Base-by-base conservation (phyloP, 2,888 invertebrate species). In the Dryobota labecula region DNA sequence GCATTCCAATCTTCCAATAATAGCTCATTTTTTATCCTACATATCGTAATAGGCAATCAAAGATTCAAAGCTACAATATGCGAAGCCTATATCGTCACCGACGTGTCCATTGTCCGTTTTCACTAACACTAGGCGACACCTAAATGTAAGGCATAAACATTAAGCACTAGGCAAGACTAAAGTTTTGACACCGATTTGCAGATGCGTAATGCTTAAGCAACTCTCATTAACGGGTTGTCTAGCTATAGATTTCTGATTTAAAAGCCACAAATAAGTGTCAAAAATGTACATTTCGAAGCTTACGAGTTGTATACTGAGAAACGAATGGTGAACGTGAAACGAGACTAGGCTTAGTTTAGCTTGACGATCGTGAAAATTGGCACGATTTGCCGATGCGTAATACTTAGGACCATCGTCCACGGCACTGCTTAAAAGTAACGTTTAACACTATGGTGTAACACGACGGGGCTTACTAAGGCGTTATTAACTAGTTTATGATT, bases 1-100 rank as follows among this genome's bases (percentile, higher is more conserved):
- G 24, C 57, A 77, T 69, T 73, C 57, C 77, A 58, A 54, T 69
- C 13, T 24, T 57, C 45, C 36, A 67, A 4, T 30, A 20, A 30
- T 2, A 51, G 56, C 33, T 27, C 15, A 20, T 49, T 41, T 27
- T n/a, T 27, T 66, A n/a, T 47, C 15, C 15, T 27, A 36, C 27
- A 33, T 60, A 62, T n/a, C 15, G n/a, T 63, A 43, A 27, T 18
- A 43, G 41, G 20, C 43, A 54, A 70, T 38, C n/a, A 66, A 18
- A 38, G 11, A 27, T 20, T 41, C n/a, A 70, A 13, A 45, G 15
- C 53, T 11, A 20, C 27, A 43, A n/a, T n/a, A 27, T 70, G n/a
- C 36, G 15, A 27, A 54, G 18, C 27, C 18, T 70, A 18, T 27
- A 27, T 38, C n/a, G n/a, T 54, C 36, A 70, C 43, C 27, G n/a